Base-by-base conservation (phyloP, 2,888 invertebrate species). In the Metacarcinus magister region DNA sequence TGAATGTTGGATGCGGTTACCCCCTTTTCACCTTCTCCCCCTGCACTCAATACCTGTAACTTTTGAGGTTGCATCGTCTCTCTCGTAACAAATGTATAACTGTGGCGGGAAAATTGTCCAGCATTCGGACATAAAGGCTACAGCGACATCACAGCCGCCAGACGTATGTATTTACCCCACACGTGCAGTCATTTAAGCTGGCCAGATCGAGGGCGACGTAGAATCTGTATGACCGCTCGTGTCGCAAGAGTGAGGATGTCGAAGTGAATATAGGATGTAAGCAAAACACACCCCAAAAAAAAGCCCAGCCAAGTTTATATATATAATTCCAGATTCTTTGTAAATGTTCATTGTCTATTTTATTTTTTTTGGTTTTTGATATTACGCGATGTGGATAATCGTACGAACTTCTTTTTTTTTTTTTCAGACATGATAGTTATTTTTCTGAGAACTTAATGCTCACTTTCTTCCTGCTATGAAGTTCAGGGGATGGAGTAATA, bases 31-130 rank as follows among this genome's bases (percentile, higher is more conserved):
- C 87, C 87, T 87, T 87, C 87, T 16, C 32, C 87, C 87, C 87
- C 87, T 87, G 39, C 87, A 87, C 87, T 87, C 87, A 87, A 87
- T 87, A 87, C 39, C 32, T 87, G 87, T 87, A 87, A 87, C 87
- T 87, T 87, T 87, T 87, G 87, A 87, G 87, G 32, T 39, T 39
- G 87, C 87, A 19, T 87, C 87, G 87, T 87, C 87, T 87, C 87
- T 39, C 87, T 87, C 87, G 87, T 87, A 87, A 87, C 87, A 87
- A 39, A 87, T 87, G 87, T 87, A 87, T 87, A 87, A 87, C 87
- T 87, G 87, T 39, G 87, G 87, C 39, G 13, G n/a, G 87, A 87
- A 39, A 87, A 87, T 87, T 87, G 87, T 87, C 39, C 87, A 39
- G 87, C 87, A 87, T 87, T 32, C 87, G 39, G 87, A 87, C 39